A percentile compares a stretch with the other conserved stretches of the same genome.
phyloP scores from a whole-genome alignment of 2,888 invertebrate genomes.

The Athalia rosae region DNA sequence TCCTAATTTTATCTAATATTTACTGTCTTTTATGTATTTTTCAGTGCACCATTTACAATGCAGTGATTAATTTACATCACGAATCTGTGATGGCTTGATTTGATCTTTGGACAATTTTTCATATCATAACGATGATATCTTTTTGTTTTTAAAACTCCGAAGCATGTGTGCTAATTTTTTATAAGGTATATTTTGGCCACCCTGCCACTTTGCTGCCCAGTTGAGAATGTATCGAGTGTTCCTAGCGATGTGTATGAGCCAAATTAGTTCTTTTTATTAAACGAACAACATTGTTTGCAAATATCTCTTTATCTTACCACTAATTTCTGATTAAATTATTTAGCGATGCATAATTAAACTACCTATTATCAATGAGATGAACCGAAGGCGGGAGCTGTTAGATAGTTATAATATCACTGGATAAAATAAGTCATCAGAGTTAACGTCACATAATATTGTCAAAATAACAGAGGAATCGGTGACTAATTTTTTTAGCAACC shows the following conservation, averaged over 20 bases:
- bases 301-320: slow-evolving; percentile 5
- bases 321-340: not conserved
- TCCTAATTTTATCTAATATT: too few relatives aligned
- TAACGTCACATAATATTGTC: not conserved
- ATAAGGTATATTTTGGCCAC: slow-evolving; percentile 12
- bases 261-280: slow-evolving; percentile 32
- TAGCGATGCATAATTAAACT: not conserved
- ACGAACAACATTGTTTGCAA: slow-evolving; percentile 1
- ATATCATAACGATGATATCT: not conserved
- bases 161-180: slow-evolving; percentile 1
- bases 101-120: too few relatives aligned
- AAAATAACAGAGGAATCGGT: not conserved
- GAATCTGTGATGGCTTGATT: too few relatives aligned
- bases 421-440: not conserved
- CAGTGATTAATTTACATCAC: too few relatives aligned
- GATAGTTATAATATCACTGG: not conserved
- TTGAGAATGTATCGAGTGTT: slow-evolving; percentile 38
- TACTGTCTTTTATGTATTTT: too few relatives aligned
- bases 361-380: too few relatives aligned
- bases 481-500: too few relatives aligned
- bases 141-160: not conserved
- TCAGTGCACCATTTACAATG: too few relatives aligned
- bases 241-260: slow-evolving; percentile 35
- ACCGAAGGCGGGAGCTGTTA: too few relatives aligned
- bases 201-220: slow-evolving; percentile 8